Evolutionary conservation across 2,113 vertebrate species (phyloP).

Genomic region (Myxocyprinus asiaticus): DNA sequence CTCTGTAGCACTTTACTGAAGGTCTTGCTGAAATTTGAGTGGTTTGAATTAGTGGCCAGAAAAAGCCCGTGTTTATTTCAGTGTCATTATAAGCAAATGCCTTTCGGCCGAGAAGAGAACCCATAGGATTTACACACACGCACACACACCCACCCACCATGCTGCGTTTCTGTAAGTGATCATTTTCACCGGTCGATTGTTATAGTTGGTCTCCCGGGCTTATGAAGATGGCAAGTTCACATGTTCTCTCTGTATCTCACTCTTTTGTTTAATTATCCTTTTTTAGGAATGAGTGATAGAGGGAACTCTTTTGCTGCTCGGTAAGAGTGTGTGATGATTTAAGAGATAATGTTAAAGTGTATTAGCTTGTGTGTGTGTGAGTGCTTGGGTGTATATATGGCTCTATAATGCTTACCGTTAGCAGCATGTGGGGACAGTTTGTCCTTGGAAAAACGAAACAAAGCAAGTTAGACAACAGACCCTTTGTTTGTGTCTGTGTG

Average conservation of each 20-base stretch:
- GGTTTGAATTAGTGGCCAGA: background rate
- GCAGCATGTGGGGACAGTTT: background rate
- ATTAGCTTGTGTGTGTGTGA: background rate
- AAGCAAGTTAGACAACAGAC: slow-evolving; percentile 8
- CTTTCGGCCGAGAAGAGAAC: too few species aligned
- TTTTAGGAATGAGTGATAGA: too few species aligned
- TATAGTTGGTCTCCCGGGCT: too few species aligned
- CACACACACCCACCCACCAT: too few species aligned
- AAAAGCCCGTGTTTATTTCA: too few species aligned
- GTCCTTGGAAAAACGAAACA: slow-evolving; percentile 23
- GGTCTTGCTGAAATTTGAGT: background rate
- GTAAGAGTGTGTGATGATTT: background rate
- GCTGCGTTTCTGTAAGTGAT: too few species aligned
- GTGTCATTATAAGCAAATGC: too few species aligned
- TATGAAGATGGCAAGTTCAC: too few species aligned
- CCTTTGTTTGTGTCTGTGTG: slow-evolving; percentile 20
- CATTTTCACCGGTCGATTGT: too few species aligned
- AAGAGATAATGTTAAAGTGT: background rate
- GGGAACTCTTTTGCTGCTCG: background rate
- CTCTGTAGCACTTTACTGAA: background rate
- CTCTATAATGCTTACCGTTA: background rate
- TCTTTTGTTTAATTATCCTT: too few species aligned
- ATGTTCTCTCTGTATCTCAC: too few species aligned
- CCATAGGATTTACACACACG: too few species aligned
- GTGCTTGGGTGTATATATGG: background rate